These are phyloP conservation scores for Pelvicachromis taeniatus DNA, from an alignment of 2,113 vertebrate species.

Conservation along the genomic window DNA sequence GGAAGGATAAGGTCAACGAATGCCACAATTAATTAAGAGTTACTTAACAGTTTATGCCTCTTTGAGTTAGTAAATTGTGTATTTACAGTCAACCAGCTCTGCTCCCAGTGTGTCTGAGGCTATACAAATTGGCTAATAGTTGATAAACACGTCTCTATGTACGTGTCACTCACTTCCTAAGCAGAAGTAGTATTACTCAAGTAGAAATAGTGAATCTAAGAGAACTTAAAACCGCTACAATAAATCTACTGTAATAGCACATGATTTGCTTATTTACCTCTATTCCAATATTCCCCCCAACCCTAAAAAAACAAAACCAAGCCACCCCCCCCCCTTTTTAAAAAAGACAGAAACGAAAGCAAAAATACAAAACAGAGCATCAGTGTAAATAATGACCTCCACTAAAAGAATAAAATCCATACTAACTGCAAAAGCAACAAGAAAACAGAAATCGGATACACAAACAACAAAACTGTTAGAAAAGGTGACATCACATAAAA, in stretches of 20 bases:
- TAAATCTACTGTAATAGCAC: background rate
- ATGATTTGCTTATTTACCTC: background rate
- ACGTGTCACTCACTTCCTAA: background rate
- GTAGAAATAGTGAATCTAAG: background rate
- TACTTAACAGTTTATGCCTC: background rate
- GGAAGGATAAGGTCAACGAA: background rate
- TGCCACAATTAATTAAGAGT: background rate
- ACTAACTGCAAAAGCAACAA: background rate
- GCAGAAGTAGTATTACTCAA: background rate
- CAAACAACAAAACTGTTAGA: background rate
- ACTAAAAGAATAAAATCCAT: background rate
- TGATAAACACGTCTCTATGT: background rate
- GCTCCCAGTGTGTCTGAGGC: background rate
- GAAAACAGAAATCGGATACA: background rate
- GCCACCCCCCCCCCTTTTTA: background rate
- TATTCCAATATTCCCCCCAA: background rate
- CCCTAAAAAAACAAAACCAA: background rate
- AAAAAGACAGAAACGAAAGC: background rate
- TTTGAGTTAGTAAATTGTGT: background rate
- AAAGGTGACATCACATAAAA: background rate
- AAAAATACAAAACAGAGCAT: background rate
- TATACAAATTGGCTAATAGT: background rate
- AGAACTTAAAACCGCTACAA: background rate
- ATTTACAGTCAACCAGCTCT: background rate
- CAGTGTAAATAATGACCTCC: background rate